Evolutionary conservation across 92 coral and sea anemone species (phyloP), one percentile per base, ranked within the genome.

Genomic region (Pocillopora meandrina): DNA sequence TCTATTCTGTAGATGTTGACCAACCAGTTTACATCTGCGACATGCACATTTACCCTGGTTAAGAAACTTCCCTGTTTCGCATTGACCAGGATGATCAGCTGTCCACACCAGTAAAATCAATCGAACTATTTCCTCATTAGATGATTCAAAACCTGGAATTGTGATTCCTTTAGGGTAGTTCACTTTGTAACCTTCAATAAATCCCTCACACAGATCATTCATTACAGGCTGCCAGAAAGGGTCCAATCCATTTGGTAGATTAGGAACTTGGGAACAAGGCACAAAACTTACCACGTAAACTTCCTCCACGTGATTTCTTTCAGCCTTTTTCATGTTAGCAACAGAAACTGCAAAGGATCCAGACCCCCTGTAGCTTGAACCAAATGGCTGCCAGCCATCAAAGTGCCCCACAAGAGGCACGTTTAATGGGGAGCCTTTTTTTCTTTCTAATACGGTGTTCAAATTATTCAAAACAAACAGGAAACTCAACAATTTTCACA

Each of bases 301-400:
- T 78, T 89, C 92, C 10, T 87, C 86, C 4, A 90, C 93, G 84
- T 79, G 89, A 23, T 79, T 84, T 47, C 94, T 84, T 5, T 91
- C 91, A 68, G 13, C 17, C 85, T 88, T 91, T 65, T 52, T 17
- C 94, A 91, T 81, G 71, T 80, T 88, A 62, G 85, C 94, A 77
- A 88, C 76, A 20, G 67, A 26, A 56, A 88, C 90, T 70, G 88
- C 91, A 17, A 91, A 21, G 10, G 87, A 91, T 1, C 88, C 90
- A 12, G 71, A 91, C 5, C 92, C 83, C 74, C 92, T 82, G 59
- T 78, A 78, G 17, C 96, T 93, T 47, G 91, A 74, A 8, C 96
- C 96, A 93, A 93, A 93, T 58, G 93, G 93, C 74, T 93, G 93
- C 92, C 92, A 93, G 13, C 94, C 94, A 84, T 93, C 94, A 79